Evolutionary conservation across 2,797 vertebrate genomes (phyloP), one percentile per base, ranked within the genome.

Genomic region (Tamandua tetradactyla): DNA sequence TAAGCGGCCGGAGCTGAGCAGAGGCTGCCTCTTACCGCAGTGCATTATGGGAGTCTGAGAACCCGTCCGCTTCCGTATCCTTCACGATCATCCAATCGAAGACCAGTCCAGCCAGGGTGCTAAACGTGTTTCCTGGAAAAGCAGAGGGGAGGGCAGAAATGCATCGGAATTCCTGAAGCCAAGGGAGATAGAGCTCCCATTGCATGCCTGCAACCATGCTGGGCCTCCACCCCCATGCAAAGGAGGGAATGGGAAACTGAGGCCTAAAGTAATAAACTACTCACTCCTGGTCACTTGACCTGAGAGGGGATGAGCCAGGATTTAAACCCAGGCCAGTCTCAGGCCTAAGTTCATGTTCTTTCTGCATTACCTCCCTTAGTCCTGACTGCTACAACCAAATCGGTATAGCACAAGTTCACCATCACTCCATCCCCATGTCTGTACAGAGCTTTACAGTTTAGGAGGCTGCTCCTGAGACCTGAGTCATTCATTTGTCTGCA

Each of bases 61-160:
- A 99, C 75, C 98, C 98, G 44, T 98, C 98, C 12, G 98, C 97
- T 97, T 99, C 99, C 0, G 98, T 92, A 87, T 99, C 99, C 97
- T 99, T 99, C 92, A 99, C 98, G 25, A 99, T 98, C 1, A 98
- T 99, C 99, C 99, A 99, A 96, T 99, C 99, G 96, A 99, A 99
- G 87, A 98, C 98, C 20, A 99, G 97, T 64, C 99, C 99, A 1
- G 99, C 99, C 40, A 99, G 98, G 0, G 99, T 99, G 97, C 99
- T 99, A 98, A 99, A 99, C 18, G 99, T 99, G 98, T 99, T 99
- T 93, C 99, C 99, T 99, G 94, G 3, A 96, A 93, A 82, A 89
- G n/a, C 17, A 80, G 55, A 85, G 12, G 7, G 32, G 42, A 17
- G 37, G 40, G 61, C 13, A 82, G 57, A 92, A 68, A 75, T 0